phyloP scores from a whole-genome alignment of 2,113 vertebrate species.

The Silurus asotus region DNA sequence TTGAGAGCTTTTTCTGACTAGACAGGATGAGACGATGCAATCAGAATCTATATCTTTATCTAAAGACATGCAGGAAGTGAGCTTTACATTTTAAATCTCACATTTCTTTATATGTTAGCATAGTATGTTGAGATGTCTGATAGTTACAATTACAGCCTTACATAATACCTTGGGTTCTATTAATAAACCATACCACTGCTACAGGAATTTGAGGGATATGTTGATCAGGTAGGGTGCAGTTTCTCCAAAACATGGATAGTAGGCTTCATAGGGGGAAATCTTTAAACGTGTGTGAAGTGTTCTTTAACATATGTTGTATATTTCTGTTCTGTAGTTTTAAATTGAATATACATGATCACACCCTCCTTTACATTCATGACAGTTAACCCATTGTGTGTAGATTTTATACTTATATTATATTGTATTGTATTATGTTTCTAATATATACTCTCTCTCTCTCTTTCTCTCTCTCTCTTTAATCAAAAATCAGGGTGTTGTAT shows the following conservation, averaged over 20 bases:
- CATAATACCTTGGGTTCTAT: too few species aligned
- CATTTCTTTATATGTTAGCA: neutral
- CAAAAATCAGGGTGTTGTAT: conserved; percentile 35
- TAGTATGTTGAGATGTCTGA: too few species aligned
- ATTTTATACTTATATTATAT: neutral
- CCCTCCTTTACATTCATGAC: neutral
- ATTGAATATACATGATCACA: neutral
- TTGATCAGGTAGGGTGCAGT: neutral
- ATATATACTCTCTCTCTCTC: conserved; percentile 47
- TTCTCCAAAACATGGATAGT: neutral
- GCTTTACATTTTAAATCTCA: neutral
- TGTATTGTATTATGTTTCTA: neutral
- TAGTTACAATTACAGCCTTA: too few species aligned
- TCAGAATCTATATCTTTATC: neutral
- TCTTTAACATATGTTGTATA: neutral
- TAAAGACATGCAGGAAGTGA: neutral
- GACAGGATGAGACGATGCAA: neutral
- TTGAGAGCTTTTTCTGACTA: neutral
- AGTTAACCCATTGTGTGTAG: neutral
- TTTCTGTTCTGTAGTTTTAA: neutral
- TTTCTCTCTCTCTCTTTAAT: too few species aligned
- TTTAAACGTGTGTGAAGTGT: neutral
- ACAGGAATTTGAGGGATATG: too few species aligned
- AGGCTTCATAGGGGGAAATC: neutral
- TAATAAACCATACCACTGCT: too few species aligned